These are phyloP conservation scores for roundworm (Caenorhabditis elegans) DNA, from an alignment of 1,140 invertebrate genomes.

Conservation along the genomic window DNA sequence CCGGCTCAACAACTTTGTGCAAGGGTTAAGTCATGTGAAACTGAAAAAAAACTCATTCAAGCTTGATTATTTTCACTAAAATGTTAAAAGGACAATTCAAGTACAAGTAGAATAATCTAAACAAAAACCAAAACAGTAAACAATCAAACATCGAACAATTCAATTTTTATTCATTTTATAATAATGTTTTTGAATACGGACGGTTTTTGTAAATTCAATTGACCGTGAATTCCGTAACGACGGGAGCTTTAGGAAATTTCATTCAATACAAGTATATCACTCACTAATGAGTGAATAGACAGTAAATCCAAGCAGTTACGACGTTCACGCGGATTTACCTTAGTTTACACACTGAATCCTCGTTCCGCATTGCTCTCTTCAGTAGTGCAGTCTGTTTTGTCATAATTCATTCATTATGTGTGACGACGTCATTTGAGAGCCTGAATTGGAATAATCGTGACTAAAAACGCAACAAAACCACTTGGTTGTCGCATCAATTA, in stretches of 20 bases:
- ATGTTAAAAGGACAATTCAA: not conserved
- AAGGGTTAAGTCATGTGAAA: not conserved
- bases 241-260: no score
- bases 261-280: no score
- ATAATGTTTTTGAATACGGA: no score
- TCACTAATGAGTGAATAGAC: no score
- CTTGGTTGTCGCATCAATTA: not conserved
- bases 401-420: not conserved
- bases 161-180: no score
- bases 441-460: not conserved
- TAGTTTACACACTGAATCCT: not conserved
- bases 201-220: no score
- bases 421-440: not conserved
- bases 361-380: not conserved
- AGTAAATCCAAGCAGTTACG: no score
- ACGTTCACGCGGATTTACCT: slow-evolving; percentile 9
- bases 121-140: not conserved
- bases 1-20: not conserved
- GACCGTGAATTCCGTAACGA: no score
- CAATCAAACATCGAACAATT: not conserved
- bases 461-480: not conserved
- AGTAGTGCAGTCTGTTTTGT: slow-evolving; percentile 10
- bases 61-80: not conserved
- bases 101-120: not conserved
- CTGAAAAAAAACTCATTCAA: not conserved